phyloP scores from a whole-genome alignment of 1,140 invertebrate species.

The Stenopsyche tienmushanensis region DNA sequence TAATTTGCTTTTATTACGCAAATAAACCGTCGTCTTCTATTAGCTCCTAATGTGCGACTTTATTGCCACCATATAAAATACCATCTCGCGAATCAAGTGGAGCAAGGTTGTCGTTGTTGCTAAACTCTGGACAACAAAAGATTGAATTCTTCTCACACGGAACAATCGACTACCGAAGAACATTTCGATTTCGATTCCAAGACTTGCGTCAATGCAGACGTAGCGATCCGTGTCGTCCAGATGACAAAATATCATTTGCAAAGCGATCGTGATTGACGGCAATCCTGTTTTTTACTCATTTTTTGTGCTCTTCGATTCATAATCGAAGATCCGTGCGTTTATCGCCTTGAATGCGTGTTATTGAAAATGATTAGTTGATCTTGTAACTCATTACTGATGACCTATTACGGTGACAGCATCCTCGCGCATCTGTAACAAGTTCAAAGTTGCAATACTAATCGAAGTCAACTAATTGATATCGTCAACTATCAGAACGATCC shows the following conservation, averaged over 20 bases:
- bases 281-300: slow-evolving; percentile 18
- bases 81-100: slow-evolving; percentile 6
- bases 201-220: background rate
- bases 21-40: slow-evolving; percentile 18
- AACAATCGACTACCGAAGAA: too few species aligned
- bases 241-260: slow-evolving; percentile 22
- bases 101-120: slow-evolving; percentile 14
- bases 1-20: slow-evolving; percentile 12
- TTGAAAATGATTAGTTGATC: slow-evolving; percentile 32
- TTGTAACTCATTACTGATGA: slow-evolving; percentile 22
- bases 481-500: too few species aligned
- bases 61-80: too few species aligned
- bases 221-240: slow-evolving; percentile 11
- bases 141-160: too few species aligned
- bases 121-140: too few species aligned
- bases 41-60: too few species aligned
- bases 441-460: slow-evolving; percentile 18
- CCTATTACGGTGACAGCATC: slow-evolving; percentile 17
- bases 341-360: slow-evolving; percentile 28
- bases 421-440: slow-evolving; percentile 29
- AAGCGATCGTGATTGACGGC: slow-evolving; percentile 19
- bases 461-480: background rate
- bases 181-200: too few species aligned
- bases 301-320: slow-evolving; percentile 5
- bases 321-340: slow-evolving; percentile 26